phyloP scores from a whole-genome alignment of 1,140 invertebrate genomes.

The Eueides isabella region DNA sequence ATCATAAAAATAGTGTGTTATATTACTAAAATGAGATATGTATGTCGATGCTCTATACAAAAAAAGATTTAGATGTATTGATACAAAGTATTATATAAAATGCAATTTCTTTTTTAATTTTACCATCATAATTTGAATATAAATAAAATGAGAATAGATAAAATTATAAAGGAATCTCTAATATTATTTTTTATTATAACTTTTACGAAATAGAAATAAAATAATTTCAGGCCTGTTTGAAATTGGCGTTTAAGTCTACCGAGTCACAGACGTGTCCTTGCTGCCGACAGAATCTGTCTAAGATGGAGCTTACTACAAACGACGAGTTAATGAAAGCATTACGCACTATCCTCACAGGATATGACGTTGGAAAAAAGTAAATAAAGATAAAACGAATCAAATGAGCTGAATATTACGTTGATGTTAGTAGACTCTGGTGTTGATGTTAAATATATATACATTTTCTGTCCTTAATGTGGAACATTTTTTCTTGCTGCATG shows the following conservation, averaged over 20 bases:
- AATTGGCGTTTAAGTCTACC: slow-evolving; percentile 86
- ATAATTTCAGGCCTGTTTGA: slow-evolving; percentile 84
- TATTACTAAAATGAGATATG: too few species aligned
- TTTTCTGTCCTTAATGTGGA: neutral
- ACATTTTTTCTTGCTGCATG: neutral
- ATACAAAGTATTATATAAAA: too few species aligned
- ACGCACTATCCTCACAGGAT: slow-evolving; percentile 84
- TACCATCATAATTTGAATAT: too few species aligned
- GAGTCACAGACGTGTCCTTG: slow-evolving; percentile 86
- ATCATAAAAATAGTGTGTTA: too few species aligned
- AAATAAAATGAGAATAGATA: too few species aligned
- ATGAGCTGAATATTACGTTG: neutral
- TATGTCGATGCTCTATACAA: too few species aligned
- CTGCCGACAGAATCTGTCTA: slow-evolving; percentile 85
- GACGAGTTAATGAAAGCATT: slow-evolving; percentile 82
- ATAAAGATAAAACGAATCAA: neutral
- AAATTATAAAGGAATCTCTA: too few species aligned
- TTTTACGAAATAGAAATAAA: neutral
- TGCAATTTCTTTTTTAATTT: too few species aligned
- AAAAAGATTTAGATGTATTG: too few species aligned
- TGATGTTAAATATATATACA: too few species aligned
- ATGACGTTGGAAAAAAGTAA: slow-evolving; percentile 81
- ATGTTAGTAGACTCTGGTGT: too few species aligned
- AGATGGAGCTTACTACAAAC: slow-evolving; percentile 83
- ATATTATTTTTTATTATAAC: too few species aligned